Base-by-base conservation (phyloP, 1,140 invertebrate genomes). In the Archivesica marissinica region DNA sequence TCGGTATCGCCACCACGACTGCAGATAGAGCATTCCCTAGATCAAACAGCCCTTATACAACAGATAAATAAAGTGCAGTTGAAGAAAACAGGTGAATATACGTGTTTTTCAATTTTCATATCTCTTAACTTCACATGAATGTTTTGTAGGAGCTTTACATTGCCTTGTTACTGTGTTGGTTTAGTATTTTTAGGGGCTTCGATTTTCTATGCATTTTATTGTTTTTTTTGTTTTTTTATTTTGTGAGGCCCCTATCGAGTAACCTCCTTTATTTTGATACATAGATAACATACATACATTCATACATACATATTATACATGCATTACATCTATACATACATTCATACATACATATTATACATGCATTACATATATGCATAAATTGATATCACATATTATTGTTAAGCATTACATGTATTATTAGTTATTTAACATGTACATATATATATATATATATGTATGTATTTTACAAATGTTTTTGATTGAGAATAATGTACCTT, bases 81-180 rank as follows among this genome's bases (percentile, higher is more conserved):
- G 47, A 83, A 75, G 68, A 83, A 59, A 59, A 83, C 80, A 75
- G 80, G 80, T 83, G 68, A 56, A n/a, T 59, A n/a, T n/a, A n/a
- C n/a, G n/a, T n/a, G n/a, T n/a, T n/a, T n/a, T n/a, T n/a, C n/a
- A n/a, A n/a, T n/a, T n/a, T n/a, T n/a, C n/a, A n/a, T n/a, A n/a
- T n/a, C n/a, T n/a, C n/a, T n/a, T n/a, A n/a, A n/a, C n/a, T n/a
- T n/a, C n/a, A n/a, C n/a, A n/a, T n/a, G n/a, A n/a, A n/a, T n/a
- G n/a, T n/a, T n/a, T n/a, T n/a, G n/a, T n/a, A n/a, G n/a, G n/a
- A n/a, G n/a, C n/a, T n/a, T n/a, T n/a, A n/a, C n/a, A n/a, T n/a
- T n/a, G n/a, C n/a, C n/a, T n/a, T n/a, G n/a, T n/a, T n/a, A n/a
- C n/a, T n/a, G n/a, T n/a, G n/a, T n/a, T n/a, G n/a, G n/a, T n/a